Percentiles rank a stretch among this genome's conserved stretches.
phyloP scores from a whole-genome alignment of 2,888 invertebrate species.

The Yponomeuta sedellus region DNA sequence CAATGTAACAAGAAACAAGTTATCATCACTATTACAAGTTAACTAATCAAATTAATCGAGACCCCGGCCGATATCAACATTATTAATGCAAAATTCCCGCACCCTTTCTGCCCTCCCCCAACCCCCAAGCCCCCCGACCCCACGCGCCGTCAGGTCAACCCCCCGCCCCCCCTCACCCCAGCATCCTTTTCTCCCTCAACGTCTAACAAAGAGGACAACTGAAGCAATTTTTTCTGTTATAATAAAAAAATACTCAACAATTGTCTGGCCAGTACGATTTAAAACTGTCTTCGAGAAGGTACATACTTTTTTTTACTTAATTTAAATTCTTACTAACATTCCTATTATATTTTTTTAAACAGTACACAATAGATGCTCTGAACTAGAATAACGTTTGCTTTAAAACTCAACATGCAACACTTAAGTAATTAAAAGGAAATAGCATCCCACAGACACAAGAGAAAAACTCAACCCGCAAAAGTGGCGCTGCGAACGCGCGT shows the following conservation, averaged over 20 bases:
- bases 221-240: constrained; percentile 22
- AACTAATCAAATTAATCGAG: constrained; percentile 72
- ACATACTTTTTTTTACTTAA: background rate
- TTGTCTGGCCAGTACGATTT: constrained; percentile 8
- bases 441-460: background rate
- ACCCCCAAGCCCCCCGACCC: constrained; percentile 21
- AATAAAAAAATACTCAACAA: constrained; percentile 13
- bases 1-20: background rate
- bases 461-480: constrained; percentile 3
- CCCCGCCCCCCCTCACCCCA: constrained; percentile 27
- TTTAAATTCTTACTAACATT: background rate
- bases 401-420: too few relatives aligned
- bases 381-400: too few relatives aligned
- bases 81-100: constrained; percentile 70
- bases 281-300: background rate
- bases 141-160: constrained; percentile 18
- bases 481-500: background rate
- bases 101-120: constrained; percentile 33
- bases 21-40: constrained; percentile 34
- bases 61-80: constrained; percentile 70
- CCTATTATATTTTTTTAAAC: background rate
- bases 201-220: constrained; percentile 47
- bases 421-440: background rate
- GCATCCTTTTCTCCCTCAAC: constrained; percentile 36
- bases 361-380: too few relatives aligned